Conservation (phyloP, 2,797 vertebrate genomes). For the Hippoglossus hippoglossus region DNA sequence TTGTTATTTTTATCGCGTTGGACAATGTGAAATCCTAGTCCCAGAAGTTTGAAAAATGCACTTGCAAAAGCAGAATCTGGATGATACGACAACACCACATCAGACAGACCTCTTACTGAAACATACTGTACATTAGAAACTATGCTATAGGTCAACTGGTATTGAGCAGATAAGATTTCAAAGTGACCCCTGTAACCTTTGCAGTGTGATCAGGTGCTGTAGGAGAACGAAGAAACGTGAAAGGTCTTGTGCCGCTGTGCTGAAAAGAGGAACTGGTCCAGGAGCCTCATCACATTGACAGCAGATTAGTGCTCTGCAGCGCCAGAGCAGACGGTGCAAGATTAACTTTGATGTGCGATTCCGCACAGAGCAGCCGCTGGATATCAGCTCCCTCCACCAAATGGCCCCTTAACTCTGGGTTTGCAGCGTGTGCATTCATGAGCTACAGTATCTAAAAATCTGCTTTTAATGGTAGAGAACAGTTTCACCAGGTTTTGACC, state of each 20-base stretch:
- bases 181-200: conserved; percentile 66
- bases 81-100: neutral
- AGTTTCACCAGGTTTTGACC: conserved; percentile 3
- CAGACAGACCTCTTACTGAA: conserved; percentile 1
- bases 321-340: conserved; percentile 79
- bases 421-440: conserved; percentile 59
- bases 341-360: conserved; percentile 84
- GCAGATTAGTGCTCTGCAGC: conserved; percentile 79
- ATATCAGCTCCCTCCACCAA: conserved; percentile 77
- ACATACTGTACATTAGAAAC: conserved; percentile 6
- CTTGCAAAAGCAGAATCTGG: neutral
- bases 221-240: conserved; percentile 38
- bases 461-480: conserved; percentile 22
- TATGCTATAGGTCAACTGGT: conserved; percentile 11
- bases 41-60: neutral
- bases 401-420: conserved; percentile 69
- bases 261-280: conserved; percentile 72
- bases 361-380: conserved; percentile 78
- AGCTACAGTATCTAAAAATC: conserved; percentile 61
- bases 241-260: conserved; percentile 65
- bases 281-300: conserved; percentile 82
- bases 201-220: conserved; percentile 51
- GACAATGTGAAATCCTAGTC: no score
- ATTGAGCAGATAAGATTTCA: conserved; percentile 39
- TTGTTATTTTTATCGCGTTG: neutral